These are phyloP conservation scores for Dendrolimus kikuchii DNA, from an alignment of 1,140 invertebrate genomes.

Conservation along the genomic window DNA sequence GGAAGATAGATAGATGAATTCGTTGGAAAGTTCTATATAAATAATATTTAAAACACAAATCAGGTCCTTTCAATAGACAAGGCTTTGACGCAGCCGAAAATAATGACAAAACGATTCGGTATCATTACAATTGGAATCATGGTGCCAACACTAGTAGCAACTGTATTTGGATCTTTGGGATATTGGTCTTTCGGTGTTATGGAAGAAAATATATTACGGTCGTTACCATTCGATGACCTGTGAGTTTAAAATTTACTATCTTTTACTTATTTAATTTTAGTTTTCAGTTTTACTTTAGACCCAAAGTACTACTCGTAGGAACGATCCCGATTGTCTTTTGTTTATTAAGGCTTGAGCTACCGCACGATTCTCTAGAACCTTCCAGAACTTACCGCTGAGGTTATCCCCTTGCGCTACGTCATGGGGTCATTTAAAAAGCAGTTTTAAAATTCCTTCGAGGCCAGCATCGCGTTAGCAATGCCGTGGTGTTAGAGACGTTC, in stretches of 20 bases:
- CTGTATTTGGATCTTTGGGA: constrained; percentile 31
- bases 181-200: constrained; percentile 47
- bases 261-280: too few species aligned
- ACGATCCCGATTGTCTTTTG: too few species aligned
- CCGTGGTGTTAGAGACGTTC: too few species aligned
- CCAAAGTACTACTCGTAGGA: too few species aligned
- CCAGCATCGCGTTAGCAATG: too few species aligned
- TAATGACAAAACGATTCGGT: constrained; percentile 25
- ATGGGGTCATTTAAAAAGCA: too few species aligned
- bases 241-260: constrained; percentile 14
- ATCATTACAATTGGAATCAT: constrained; percentile 31
- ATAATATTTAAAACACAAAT: not conserved
- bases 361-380: too few species aligned
- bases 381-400: too few species aligned
- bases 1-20: not conserved
- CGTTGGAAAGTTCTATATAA: not conserved
- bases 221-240: constrained; percentile 42
- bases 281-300: too few species aligned
- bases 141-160: constrained; percentile 25
- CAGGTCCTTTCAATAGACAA: constrained; percentile 41
- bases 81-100: constrained; percentile 27
- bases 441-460: too few species aligned
- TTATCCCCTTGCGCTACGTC: too few species aligned
- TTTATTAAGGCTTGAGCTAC: too few species aligned
- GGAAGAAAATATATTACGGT: constrained; percentile 49